Base-by-base conservation (phyloP, 2,797 vertebrate species). In the Cirrhinus mrigala region DNA sequence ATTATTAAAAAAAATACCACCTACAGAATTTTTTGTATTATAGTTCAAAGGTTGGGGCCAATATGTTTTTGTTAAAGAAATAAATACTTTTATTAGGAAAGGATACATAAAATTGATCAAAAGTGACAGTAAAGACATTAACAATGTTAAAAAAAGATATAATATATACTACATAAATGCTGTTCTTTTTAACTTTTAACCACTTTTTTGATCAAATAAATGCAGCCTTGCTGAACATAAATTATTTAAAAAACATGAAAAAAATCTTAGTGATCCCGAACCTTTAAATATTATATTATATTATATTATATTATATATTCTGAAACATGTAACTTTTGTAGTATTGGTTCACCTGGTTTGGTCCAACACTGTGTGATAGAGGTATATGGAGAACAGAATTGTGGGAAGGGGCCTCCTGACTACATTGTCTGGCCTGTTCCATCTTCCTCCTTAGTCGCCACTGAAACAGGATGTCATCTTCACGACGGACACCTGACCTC, bases 391-490 rank as follows among this genome's bases (percentile, higher is more conserved):
- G 75, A 46, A 90, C 68, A 60, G 86, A 84, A 40, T 89, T 90
- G 18, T 87, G 50, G 44, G 89, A 69, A 58, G 75, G 89, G 6
- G 69, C 52, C 27, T 60, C 81, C 54, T 74, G 86, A 58, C 89
- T 48, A 86, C 86, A 48, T 24, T 93, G 88, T 44, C 92, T 92
- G 37, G 96, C 96, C 89, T 95, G 93, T 85, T 97, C 96, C 92
- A 97, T 96, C 89, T 97, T 98, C 88, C 97, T 94, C 76, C 94
- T 94, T 77, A 97, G 93, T 54, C 97, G 95, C 97, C 97, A 98
- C 90, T 97, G 97, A 89, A 96, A 97, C 81, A 98, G 91, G 88
- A 98, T 97, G 91, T 98, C 97, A 4, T 97, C 94, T 79, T 97
- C 96, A 1, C 95, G 96, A 5, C 86, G 87, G 46, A 82, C 46